Evolutionary conservation across 2,888 invertebrate species (phyloP).

Genomic region (Cotesia congregata): DNA sequence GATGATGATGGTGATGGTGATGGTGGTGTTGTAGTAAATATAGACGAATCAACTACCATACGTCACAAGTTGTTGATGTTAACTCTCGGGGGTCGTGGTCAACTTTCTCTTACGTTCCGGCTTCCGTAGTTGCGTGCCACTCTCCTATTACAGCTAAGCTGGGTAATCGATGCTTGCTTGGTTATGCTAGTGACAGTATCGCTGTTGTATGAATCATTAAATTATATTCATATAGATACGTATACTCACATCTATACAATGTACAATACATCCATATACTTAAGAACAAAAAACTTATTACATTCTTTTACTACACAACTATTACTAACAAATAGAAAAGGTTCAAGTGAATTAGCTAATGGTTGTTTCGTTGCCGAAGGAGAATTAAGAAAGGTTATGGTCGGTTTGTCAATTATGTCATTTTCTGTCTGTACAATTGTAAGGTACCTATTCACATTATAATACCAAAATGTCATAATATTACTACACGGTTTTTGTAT

Average conservation of each 20-base stretch:
- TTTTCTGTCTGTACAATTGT: neutral
- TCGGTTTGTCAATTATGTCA: conserved; percentile 28
- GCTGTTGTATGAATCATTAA: conserved; percentile 44
- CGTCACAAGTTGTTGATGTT: conserved; percentile 35
- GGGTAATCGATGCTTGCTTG: conserved; percentile 33
- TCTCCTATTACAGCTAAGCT: conserved; percentile 38
- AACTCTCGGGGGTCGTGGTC: conserved; percentile 59
- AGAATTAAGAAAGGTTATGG: conserved; percentile 58
- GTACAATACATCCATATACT: neutral
- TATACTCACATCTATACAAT: neutral
- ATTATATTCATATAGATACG: neutral
- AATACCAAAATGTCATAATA: neutral
- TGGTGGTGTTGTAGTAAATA: neutral
- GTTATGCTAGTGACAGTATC: conserved; percentile 47
- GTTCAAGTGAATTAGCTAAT: neutral
- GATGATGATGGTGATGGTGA: no score
- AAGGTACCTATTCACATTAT: no score
- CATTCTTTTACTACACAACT: neutral
- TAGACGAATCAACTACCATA: conserved; percentile 6
- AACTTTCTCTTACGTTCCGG: conserved; percentile 63
- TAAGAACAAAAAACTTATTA: neutral
- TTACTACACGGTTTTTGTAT: neutral
- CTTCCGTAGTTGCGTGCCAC: conserved; percentile 48
- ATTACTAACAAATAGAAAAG: neutral
- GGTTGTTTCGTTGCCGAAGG: neutral